Evolutionary conservation across 2,113 vertebrate species (phyloP), one percentile per base, ranked within the genome.

Genomic region (Melozone crissalis): DNA sequence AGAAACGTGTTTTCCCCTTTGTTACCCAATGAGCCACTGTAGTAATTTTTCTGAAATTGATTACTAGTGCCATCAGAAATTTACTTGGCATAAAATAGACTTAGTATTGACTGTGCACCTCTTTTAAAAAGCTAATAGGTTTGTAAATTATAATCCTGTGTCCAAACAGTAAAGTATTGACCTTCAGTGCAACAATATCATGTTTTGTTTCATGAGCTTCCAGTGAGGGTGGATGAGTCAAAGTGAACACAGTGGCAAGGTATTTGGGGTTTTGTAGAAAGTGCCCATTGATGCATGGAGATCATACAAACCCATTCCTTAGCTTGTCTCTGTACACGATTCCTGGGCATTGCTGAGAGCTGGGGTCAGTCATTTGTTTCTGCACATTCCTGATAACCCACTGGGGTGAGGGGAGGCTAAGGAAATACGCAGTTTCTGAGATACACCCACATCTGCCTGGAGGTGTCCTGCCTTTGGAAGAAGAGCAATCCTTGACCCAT

Each of bases 121-220:
- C 11, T 77, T 87, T 49, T 58, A 26, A 88, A 88, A 89, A 77
- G 23, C 12, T 58, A 44, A 15, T 71, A 51, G 35, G 12, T 35
- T 76, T 59, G 72, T 68, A 77, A 80, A 44, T 69, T 27, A 33
- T 63, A 86, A 91, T 55, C 19, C 20, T 59, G 8, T 28, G 6
- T 90, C 16, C 73, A 81, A 93, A 67, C 3, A 10, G 31, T 51
- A 52, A 47, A 23, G 5, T 41, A 35, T 51, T 69, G 30, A 52
- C 27, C 18, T 91, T 83, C 59, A 74, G 11, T 31, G 20, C 28
- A 80, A 3, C 20, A 35, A 9, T 85, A 30, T 44, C 4, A 1
- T 59, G 17, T 16, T 83, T 90, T 89, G 63, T 95, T 96, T 92
- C 30, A 28, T 71, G 46, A 89, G 11, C 28, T 93, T 87, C 81